These are phyloP conservation scores for Halcyon badia DNA, from an alignment of 2,797 vertebrate genomes.

Conservation along the genomic window DNA sequence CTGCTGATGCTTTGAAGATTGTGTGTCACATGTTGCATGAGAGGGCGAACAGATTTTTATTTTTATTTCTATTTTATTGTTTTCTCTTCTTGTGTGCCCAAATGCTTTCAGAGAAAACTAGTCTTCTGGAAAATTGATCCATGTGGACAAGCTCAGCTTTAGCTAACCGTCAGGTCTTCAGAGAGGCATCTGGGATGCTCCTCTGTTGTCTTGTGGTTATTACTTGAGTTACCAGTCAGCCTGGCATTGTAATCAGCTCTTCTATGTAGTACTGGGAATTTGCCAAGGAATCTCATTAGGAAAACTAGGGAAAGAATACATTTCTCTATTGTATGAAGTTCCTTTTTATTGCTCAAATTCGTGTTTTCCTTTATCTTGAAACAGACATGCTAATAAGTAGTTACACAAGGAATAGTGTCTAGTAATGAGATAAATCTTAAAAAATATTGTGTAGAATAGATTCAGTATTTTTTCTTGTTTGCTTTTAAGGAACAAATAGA, in stretches of 20 bases:
- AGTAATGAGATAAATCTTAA: constrained; percentile 14
- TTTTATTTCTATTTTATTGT: not conserved
- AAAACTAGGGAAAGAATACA: not conserved
- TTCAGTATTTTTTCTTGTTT: not conserved
- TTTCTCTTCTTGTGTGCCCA: not conserved
- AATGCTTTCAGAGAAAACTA: not conserved
- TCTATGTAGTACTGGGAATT: not conserved
- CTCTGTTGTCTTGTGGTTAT: not conserved
- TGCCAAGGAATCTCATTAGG: constrained; percentile 4
- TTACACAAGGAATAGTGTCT: not conserved
- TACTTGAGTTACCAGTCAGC: constrained; percentile 3
- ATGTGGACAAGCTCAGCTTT: not conserved
- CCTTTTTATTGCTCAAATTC: not conserved
- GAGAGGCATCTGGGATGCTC: not conserved
- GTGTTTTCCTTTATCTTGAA: not conserved
- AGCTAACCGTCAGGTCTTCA: not conserved
- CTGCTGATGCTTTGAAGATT: not conserved
- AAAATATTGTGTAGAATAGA: not conserved
- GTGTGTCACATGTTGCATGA: not conserved
- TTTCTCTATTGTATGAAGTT: not conserved
- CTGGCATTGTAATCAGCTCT: constrained; percentile 1
- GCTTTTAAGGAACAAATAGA: constrained; percentile 31
- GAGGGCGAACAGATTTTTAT: not conserved
- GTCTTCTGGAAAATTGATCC: not conserved
- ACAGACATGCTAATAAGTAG: not conserved